Evolutionary conservation across 2,797 vertebrate species (phyloP).

Genomic region (Leucoraja ocellata): DNA sequence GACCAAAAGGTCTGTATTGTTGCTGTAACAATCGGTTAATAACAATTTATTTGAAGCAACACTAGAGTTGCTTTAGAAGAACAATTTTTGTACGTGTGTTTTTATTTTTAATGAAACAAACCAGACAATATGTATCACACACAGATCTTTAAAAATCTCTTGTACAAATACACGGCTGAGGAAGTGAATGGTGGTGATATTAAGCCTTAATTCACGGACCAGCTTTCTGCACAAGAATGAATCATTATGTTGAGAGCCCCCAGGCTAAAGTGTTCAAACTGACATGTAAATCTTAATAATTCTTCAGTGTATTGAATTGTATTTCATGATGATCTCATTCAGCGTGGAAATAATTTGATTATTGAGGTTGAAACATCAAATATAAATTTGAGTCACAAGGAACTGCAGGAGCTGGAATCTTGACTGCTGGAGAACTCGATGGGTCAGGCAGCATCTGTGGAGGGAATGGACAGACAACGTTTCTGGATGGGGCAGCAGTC

Average conservation of each 20-base stretch:
- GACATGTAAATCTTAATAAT: constrained; percentile 29
- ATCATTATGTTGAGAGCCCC: neutral
- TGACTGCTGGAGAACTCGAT: no score
- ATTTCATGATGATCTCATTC: neutral
- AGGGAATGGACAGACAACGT: no score
- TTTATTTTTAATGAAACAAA: neutral
- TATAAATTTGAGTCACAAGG: neutral
- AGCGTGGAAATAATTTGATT: neutral
- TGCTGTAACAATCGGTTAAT: neutral
- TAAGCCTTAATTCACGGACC: constrained; percentile 11
- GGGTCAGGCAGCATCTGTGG: no score
- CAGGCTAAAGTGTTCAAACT: neutral
- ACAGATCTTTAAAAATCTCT: neutral
- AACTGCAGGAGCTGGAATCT: no score
- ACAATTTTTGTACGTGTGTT: neutral
- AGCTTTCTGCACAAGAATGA: neutral
- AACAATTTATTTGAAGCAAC: neutral
- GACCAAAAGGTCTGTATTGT: no score
- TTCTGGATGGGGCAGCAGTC: no score
- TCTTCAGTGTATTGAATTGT: constrained; percentile 18
- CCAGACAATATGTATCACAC: neutral
- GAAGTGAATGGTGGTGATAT: neutral
- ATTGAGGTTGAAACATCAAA: constrained; percentile 6
- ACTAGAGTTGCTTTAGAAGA: neutral
- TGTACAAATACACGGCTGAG: neutral